phyloP scores from a whole-genome alignment of 2,888 invertebrate genomes.

The Alviniconcha strummeri region DNA sequence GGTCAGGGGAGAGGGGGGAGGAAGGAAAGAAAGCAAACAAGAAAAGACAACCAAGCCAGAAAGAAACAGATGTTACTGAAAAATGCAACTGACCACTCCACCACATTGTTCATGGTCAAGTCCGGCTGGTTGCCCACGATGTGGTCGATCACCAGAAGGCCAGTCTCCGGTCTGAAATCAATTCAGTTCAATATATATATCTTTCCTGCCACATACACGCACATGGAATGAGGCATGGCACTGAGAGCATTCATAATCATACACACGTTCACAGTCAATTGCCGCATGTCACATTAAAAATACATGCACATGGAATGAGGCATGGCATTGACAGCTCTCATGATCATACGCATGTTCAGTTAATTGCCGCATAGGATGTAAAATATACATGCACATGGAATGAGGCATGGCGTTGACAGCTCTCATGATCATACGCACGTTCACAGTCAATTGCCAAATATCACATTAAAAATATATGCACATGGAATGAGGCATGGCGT shows the following conservation, averaged over 20 bases:
- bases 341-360: too few species aligned
- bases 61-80: too few species aligned
- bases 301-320: too few species aligned
- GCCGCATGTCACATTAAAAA: background rate
- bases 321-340: too few species aligned
- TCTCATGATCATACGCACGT: too few species aligned
- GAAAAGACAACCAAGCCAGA: background rate
- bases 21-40: background rate
- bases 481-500: too few species aligned
- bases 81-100: constrained; percentile 82
- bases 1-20: background rate
- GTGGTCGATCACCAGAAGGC: constrained; percentile 94
- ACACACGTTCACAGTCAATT: background rate
- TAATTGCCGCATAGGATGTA: too few species aligned
- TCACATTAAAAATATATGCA: too few species aligned
- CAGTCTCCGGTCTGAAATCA: constrained; percentile 69
- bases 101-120: constrained; percentile 89
- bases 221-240: background rate
- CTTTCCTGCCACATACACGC: background rate
- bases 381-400: too few species aligned
- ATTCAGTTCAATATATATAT: background rate
- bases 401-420: too few species aligned
- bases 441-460: too few species aligned
- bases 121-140: constrained; percentile 98
- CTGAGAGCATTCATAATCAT: background rate